Evolutionary conservation across 1,140 invertebrate species (phyloP).

Genomic region (Drosophila pachea): DNA sequence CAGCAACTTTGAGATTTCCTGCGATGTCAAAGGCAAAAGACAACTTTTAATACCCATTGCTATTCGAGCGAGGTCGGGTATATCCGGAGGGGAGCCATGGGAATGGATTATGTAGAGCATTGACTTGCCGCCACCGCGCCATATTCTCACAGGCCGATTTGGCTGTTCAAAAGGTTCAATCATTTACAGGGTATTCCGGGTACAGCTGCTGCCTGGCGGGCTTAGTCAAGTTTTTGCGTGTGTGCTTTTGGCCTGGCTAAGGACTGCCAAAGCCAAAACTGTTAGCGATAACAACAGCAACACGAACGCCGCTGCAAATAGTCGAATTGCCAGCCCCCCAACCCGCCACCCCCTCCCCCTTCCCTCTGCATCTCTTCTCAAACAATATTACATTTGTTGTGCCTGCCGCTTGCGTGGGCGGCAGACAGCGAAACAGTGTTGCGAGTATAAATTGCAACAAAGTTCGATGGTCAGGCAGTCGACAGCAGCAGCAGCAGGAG

Average conservation of each 20-base stretch:
- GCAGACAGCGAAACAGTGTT: slow-evolving; percentile 28
- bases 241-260: slow-evolving; percentile 5
- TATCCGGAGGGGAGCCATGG: neutral
- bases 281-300: slow-evolving; percentile 14
- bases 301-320: slow-evolving; percentile 12
- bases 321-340: neutral
- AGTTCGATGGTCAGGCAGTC: slow-evolving; percentile 7
- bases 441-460: slow-evolving; percentile 30
- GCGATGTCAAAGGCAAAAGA: slow-evolving; percentile 13
- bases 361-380: neutral
- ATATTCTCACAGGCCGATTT: too few species aligned
- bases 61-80: neutral
- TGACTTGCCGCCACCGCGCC: too few species aligned
- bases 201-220: too few species aligned
- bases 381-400: slow-evolving; percentile 15
- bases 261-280: slow-evolving; percentile 3
- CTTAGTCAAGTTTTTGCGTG: neutral
- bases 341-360: neutral
- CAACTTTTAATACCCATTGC: neutral
- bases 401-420: slow-evolving; percentile 7
- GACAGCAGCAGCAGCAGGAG: neutral
- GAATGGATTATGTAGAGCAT: too few species aligned
- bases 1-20: slow-evolving; percentile 16
- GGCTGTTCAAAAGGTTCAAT: too few species aligned
- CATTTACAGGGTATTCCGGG: slow-evolving; percentile 10